Conservation (phyloP, 2,113 vertebrate species). For the Lepus timidus region DNA sequence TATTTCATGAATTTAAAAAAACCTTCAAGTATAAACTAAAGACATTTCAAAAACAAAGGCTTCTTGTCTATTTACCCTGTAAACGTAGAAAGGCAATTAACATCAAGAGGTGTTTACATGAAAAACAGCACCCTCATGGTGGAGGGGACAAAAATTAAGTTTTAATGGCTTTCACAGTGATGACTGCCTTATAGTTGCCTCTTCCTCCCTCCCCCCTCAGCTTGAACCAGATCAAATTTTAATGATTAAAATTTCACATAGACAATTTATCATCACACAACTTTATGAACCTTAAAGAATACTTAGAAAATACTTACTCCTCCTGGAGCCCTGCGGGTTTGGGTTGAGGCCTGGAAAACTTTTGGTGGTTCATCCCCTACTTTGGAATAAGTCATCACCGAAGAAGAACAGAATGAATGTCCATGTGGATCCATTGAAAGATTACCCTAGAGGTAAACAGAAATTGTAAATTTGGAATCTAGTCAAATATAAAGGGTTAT, state of each 20-base stretch:
- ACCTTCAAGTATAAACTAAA: conserved; percentile 47
- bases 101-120: not conserved
- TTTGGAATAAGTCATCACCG: conserved; percentile 95
- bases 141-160: not conserved
- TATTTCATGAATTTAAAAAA: conserved; percentile 45
- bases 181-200: not conserved
- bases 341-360: conserved; percentile 93
- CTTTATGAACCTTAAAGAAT: not conserved
- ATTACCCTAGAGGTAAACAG: conserved; percentile 88
- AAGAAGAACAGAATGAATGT: conserved; percentile 95
- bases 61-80: not conserved
- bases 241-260: not conserved
- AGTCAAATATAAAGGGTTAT: not conserved
- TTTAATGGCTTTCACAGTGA: not conserved
- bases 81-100: conserved; percentile 6
- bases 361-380: conserved; percentile 94
- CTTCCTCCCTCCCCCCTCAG: not conserved
- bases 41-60: conserved; percentile 41
- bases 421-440: conserved; percentile 86
- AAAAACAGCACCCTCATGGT: not conserved
- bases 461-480: conserved; percentile 4
- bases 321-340: conserved; percentile 93
- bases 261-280: not conserved
- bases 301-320: conserved; percentile 90
- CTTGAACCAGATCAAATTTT: not conserved